Evolutionary conservation across 2,888 invertebrate species (phyloP).

Genomic region (Acrobeloides nanus): DNA sequence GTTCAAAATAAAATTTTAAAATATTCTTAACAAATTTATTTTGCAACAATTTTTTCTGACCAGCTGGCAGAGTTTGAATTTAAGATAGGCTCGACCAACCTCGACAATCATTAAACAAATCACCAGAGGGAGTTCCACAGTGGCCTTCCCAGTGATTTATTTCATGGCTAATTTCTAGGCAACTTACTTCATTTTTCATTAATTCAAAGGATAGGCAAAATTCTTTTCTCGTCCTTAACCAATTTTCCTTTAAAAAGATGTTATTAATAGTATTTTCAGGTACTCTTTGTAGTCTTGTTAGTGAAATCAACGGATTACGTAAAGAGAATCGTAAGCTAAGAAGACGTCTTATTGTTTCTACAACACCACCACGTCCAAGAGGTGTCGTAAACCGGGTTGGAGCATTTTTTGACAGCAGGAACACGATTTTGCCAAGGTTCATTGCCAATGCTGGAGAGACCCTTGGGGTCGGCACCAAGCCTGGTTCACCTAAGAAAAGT

Average conservation of each 20-base stretch:
- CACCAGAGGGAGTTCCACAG: too few relatives aligned
- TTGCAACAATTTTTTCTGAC: neutral
- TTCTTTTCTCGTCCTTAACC: too few relatives aligned
- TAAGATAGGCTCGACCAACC: too few relatives aligned
- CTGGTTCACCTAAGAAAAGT: conserved; percentile 26
- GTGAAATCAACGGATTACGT: conserved; percentile 46
- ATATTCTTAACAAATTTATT: neutral
- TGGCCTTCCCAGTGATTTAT: too few relatives aligned
- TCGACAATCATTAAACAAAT: too few relatives aligned
- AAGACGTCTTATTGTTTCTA: conserved; percentile 30
- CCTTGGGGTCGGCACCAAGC: conserved; percentile 13
- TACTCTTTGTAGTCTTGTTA: conserved; percentile 46
- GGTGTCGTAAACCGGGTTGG: conserved; percentile 21
- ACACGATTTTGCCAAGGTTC: conserved; percentile 20
- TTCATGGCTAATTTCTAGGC: too few relatives aligned
- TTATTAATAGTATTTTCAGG: conserved; percentile 32
- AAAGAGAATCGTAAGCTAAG: conserved; percentile 44
- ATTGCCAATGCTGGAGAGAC: conserved; percentile 15
- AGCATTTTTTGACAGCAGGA: conserved; percentile 21
- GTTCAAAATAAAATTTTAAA: conserved; percentile 1
- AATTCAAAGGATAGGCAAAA: too few relatives aligned
- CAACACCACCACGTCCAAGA: conserved; percentile 12
- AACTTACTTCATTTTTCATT: too few relatives aligned
- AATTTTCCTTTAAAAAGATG: too few relatives aligned
- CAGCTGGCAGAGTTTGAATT: neutral